phyloP scores from a whole-genome alignment of 2,888 invertebrate species.

The Oxyteleia sp. region DNA sequence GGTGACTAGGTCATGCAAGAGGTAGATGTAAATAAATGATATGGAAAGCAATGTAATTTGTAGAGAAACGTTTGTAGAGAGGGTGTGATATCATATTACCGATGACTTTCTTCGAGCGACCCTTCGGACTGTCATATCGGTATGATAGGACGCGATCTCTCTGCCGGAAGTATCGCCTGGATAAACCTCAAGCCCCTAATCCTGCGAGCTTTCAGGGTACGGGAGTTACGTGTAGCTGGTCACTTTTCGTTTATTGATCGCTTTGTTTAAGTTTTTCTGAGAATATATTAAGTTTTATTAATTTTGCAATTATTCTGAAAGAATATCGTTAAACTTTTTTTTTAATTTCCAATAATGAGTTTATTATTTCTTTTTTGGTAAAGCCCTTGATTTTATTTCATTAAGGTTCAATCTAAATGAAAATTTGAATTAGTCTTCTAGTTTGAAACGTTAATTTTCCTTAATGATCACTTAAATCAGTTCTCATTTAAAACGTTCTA shows the following conservation, averaged over 20 bases:
- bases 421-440: too few relatives aligned
- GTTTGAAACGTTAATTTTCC: too few relatives aligned
- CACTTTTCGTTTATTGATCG: conserved; percentile 82
- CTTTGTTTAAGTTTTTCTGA: conserved; percentile 83
- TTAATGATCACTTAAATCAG: too few relatives aligned
- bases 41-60: conserved; percentile 41
- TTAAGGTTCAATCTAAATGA: too few relatives aligned
- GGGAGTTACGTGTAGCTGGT: conserved; percentile 81
- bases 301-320: too few relatives aligned
- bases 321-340: too few relatives aligned
- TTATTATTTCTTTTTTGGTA: too few relatives aligned
- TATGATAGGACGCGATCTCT: conserved; percentile 79
- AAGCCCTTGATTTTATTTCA: too few relatives aligned
- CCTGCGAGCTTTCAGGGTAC: conserved; percentile 69
- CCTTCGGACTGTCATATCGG: conserved; percentile 83
- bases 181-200: conserved; percentile 78
- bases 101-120: conserved; percentile 84
- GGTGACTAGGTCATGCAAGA: too few relatives aligned
- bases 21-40: conserved; percentile 40
- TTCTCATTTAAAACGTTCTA: too few relatives aligned
- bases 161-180: conserved; percentile 74
- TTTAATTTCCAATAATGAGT: too few relatives aligned
- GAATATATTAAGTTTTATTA: too few relatives aligned
- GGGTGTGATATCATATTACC: conserved; percentile 83
- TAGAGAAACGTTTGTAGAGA: conserved; percentile 59